phyloP scores from a whole-genome alignment of 2,797 vertebrate genomes.

The Hippocampus kuda region DNA sequence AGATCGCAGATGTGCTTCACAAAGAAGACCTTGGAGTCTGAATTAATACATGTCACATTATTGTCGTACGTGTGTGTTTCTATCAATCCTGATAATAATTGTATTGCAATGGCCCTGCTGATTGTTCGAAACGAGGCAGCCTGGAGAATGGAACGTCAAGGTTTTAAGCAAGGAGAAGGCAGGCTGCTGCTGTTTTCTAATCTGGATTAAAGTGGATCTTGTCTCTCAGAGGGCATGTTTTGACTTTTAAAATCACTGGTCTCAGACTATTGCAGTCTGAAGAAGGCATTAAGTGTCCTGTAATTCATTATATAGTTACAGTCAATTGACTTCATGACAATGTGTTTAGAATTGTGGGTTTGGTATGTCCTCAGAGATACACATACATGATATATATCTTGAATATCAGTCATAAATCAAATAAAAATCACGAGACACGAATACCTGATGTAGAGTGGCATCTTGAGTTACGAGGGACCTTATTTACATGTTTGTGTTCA shows the following conservation, averaged over 20 bases:
- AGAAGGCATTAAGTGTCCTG: neutral
- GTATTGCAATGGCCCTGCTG: neutral
- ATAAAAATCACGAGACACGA: neutral
- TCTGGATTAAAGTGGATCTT: conserved; percentile 53
- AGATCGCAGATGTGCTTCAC: neutral
- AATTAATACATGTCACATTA: neutral
- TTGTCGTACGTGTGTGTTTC: neutral
- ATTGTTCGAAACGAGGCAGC: conserved; percentile 8
- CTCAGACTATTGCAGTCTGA: conserved; percentile 11
- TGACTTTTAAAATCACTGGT: conserved; percentile 28
- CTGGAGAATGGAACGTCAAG: conserved; percentile 20
- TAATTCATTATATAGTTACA: neutral
- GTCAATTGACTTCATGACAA: neutral
- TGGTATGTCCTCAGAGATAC: neutral
- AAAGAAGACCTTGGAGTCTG: neutral
- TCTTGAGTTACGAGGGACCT: too few relatives aligned
- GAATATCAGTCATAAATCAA: neutral
- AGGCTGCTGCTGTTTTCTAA: conserved; percentile 37
- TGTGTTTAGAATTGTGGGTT: neutral
- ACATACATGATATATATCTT: neutral
- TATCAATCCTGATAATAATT: neutral
- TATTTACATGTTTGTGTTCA: too few relatives aligned
- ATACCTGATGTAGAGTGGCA: neutral
- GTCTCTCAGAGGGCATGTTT: conserved; percentile 32
- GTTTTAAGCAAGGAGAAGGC: conserved; percentile 22